These are phyloP conservation scores for Holacanthus passer DNA, from an alignment of 2,113 vertebrate genomes.

Conservation along the genomic window DNA sequence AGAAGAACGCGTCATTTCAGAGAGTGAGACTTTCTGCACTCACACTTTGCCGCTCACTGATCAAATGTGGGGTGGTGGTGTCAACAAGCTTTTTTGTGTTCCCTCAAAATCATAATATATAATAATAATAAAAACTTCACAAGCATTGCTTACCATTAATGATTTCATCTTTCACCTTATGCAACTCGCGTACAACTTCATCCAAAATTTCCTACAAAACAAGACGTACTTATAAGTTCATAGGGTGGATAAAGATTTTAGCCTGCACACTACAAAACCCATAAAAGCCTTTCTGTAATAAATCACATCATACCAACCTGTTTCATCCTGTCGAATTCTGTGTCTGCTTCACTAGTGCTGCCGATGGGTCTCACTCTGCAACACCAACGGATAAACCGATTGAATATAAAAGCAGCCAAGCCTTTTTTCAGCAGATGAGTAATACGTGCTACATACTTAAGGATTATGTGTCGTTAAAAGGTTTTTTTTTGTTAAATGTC, in stretches of 20 bases:
- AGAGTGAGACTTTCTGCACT: neutral
- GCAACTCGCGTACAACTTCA: constrained; percentile 97
- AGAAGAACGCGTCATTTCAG: neutral
- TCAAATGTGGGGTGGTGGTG: neutral
- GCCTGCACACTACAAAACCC: neutral
- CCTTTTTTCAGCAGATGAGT: neutral
- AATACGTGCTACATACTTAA: neutral
- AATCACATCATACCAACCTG: constrained; percentile 85
- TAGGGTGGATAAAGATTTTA: neutral
- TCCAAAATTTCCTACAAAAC: constrained; percentile 95
- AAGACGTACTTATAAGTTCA: neutral
- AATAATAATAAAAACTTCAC: constrained; percentile 6
- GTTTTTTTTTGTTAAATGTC: neutral
- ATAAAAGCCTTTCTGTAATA: neutral
- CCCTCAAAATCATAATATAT: neutral
- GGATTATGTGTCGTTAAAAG: neutral
- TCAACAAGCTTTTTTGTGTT: neutral
- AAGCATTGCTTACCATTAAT: constrained; percentile 91
- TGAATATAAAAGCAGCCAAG: neutral
- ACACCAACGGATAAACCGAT: constrained; percentile 3
- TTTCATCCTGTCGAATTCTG: constrained; percentile 98
- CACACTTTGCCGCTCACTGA: neutral
- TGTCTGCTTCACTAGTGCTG: constrained; percentile 92
- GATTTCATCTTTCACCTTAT: constrained; percentile 99
- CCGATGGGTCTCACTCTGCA: constrained; percentile 94